Evolutionary conservation across 2,888 invertebrate genomes (phyloP), one percentile per base, ranked within the genome.

Genomic region (Salpingus planirostris): DNA sequence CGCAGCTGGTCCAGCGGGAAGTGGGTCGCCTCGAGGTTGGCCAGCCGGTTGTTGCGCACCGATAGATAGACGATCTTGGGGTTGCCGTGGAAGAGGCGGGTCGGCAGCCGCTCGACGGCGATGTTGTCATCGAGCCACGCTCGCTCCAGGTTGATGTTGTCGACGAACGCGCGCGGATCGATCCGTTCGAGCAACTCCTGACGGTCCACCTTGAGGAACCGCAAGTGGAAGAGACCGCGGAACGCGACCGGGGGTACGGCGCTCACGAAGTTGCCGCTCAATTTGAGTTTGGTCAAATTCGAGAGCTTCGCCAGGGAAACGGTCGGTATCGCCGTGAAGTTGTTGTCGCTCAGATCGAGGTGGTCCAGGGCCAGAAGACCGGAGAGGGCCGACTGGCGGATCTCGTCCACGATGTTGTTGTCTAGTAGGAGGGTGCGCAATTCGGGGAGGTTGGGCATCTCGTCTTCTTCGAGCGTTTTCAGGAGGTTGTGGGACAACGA

Each of bases 21-120:
- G 60, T 86, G 83, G 14, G 80, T 80, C 1, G 83, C 82, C 57
- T 84, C 86, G 5, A 89, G 66, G 1, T 81, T 78, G 48, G 76
- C 75, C 38, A 89, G 64, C 27, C 77, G 78, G 62, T 87, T 87
- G 47, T 80, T 81, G 43, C 76, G 75, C 58, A 88, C 75, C 33
- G 82, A 85, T 38, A 89, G 74, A 52, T 80, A 75, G 24, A 77
- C 76, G 40, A 89, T 65, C 52, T 82, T 80, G 5, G 85, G 80
- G 55, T 89, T 87, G 18, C 85, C 84, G 58, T 88, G 83, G 52
- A 92, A 87, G 33, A 90, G 67, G 57, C 85, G 75, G 32, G 80
- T 75, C n/a, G 90, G 87, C 38, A 92, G 70, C 49, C 75, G 76
- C 30, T 70, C 68, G 29, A 91, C 70, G 50, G 74, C 74, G 7